phyloP scores from a whole-genome alignment of 2,797 vertebrate species.

The Miichthys miiuy region DNA sequence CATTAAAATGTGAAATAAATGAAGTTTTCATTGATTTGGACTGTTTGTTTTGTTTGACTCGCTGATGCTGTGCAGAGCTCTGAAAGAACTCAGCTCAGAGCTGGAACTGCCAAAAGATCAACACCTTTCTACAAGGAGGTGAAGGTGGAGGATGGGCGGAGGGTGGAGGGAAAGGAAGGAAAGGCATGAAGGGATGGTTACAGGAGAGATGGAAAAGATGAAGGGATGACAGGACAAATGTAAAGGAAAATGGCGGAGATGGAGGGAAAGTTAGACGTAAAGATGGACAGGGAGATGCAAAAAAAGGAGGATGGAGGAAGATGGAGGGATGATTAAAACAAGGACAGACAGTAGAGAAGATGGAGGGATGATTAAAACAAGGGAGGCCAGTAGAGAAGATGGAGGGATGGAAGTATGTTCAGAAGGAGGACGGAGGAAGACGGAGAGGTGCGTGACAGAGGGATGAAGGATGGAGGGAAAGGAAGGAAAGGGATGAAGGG shows the following conservation, averaged over 20 bases:
- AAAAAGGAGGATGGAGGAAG: no score
- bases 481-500: not conserved
- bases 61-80: no score
- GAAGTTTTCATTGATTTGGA: not conserved
- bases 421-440: not conserved
- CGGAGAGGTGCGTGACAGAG: not conserved
- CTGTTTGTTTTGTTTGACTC: not conserved
- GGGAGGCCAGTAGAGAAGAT: no score
- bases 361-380: not conserved
- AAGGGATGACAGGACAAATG: not conserved
- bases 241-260: no score
- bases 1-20: not conserved
- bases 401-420: not conserved
- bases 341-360: not conserved
- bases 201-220: not conserved
- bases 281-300: no score
- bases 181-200: not conserved
- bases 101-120: not conserved
- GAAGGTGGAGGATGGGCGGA: not conserved
- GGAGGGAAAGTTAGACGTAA: no score
- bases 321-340: not conserved
- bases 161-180: slow-evolving; percentile 1
- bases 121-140: no score
- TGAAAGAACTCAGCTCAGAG: not conserved
- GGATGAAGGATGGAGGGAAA: slow-evolving; percentile 13